Evolutionary conservation across 2,797 vertebrate genomes (phyloP), one percentile per base, ranked within the genome.

Genomic region (Pogonophryne albipinna): DNA sequence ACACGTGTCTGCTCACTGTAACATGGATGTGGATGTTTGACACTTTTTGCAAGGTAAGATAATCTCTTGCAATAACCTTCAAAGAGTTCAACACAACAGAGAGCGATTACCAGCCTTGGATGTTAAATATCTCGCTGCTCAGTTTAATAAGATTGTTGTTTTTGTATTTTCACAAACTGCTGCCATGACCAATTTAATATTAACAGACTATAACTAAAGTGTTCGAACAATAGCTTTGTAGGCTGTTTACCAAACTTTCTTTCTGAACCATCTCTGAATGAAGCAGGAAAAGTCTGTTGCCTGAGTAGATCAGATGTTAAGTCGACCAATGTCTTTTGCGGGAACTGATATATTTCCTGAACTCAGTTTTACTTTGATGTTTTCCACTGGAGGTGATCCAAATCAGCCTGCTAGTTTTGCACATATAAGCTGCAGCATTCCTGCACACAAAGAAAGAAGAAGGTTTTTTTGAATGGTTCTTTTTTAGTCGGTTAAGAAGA

Each of bases 31-130:
- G 77, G 80, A 84, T 20, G 55, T 79, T 78, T 90, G 80, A 91
- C 56, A 52, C 74, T 11, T 62, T 76, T 66, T 52, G 31, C 13
- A 77, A 90, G 93, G 93, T 93, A 94, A 81, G 88, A 72, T 20
- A 16, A 78, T 52, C 49, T 74, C 61, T 49, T 68, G 8, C 12
- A 58, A 74, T 70, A 17, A 75, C 76, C 56, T 74, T 46, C 55
- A 53, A 13, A 71, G 31, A 27, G 50, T 77, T 69, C 14, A n/a
- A 47, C 27, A 70, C 17, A 66, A 15, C 47, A 78, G 19, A 27
- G 23, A 65, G 17, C 1, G 17, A 59, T 68, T 20, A 73, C 3
- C 20, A 57, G 45, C n/a, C n/a, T n/a, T n/a, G n/a, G 42, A 45
- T 52, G 11, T 66, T 60, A 70, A 80, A 71, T 50, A 50, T 78